These are phyloP conservation scores for Ips typographus DNA, from an alignment of 1,140 invertebrate species.

Conservation along the genomic window DNA sequence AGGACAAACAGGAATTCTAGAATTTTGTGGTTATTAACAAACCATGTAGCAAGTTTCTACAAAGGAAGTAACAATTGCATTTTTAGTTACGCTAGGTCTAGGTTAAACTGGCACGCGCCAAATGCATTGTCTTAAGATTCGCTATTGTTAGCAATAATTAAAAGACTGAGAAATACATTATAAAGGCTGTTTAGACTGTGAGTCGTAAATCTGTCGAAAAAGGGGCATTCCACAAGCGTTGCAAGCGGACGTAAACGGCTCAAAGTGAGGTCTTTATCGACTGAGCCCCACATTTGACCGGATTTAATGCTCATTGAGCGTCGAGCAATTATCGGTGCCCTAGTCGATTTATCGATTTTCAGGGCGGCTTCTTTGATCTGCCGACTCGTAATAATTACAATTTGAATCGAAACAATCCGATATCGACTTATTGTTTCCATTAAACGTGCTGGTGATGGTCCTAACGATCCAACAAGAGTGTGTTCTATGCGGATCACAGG, in stretches of 20 bases:
- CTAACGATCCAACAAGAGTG: not conserved
- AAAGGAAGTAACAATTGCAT: too few relatives aligned
- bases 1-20: too few relatives aligned
- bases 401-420: not conserved
- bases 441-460: not conserved
- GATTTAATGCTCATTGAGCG: constrained; percentile 20
- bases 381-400: too few relatives aligned
- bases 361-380: constrained; percentile 13
- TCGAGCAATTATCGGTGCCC: constrained; percentile 6
- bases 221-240: constrained; percentile 9
- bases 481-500: constrained; percentile 2
- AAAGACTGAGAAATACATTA: not conserved
- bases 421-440: constrained; percentile 9
- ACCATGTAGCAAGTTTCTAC: too few relatives aligned
- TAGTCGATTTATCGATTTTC: constrained; percentile 18
- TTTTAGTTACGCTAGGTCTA: too few relatives aligned
- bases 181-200: not conserved
- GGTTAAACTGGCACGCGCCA: too few relatives aligned
- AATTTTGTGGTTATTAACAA: too few relatives aligned
- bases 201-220: constrained; percentile 12
- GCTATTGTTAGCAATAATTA: too few relatives aligned
- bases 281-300: constrained; percentile 20
- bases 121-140: too few relatives aligned
- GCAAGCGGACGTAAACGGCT: constrained; percentile 8
- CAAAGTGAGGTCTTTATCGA: constrained; percentile 23